Percentiles rank a stretch among this genome's conserved stretches.
phyloP scores from a whole-genome alignment of 2,888 invertebrate species.

The Dasysyrphus tricinctus region DNA sequence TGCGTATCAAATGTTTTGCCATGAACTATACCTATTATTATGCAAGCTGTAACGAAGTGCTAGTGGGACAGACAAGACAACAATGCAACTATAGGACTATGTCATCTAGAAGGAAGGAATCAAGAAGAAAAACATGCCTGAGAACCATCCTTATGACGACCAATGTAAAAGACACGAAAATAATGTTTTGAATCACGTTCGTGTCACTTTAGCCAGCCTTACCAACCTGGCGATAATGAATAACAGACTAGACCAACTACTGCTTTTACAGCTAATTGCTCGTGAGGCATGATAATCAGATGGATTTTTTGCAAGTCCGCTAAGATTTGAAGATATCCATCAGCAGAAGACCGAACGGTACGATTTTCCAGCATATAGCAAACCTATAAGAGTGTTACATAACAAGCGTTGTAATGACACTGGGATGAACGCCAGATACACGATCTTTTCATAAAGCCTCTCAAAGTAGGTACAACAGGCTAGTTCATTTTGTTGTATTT shows the following conservation, averaged over 20 bases:
- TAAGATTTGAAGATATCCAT: slow-evolving; percentile 63
- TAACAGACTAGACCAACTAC: slow-evolving; percentile 36
- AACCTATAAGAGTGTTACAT: slow-evolving; percentile 53
- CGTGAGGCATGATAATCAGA: slow-evolving; percentile 71
- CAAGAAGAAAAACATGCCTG: slow-evolving; percentile 68
- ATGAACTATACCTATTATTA: slow-evolving; percentile 59
- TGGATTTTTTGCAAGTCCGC: slow-evolving; percentile 39
- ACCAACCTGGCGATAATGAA: slow-evolving; percentile 62
- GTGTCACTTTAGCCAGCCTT: slow-evolving; percentile 57
- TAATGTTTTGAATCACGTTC: slow-evolving; percentile 63
- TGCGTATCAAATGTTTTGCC: slow-evolving; percentile 53
- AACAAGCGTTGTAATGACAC: slow-evolving; percentile 69
- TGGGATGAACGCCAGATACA: slow-evolving; percentile 58
- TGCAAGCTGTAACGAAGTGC: slow-evolving; percentile 57
- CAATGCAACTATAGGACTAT: slow-evolving; percentile 35
- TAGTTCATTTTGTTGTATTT: not conserved
- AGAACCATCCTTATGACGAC: slow-evolving; percentile 24
- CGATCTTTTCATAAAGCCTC: slow-evolving; percentile 42
- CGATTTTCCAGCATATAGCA: not conserved
- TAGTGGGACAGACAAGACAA: slow-evolving; percentile 35
- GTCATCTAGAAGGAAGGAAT: slow-evolving; percentile 55
- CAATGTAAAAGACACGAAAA: slow-evolving; percentile 38
- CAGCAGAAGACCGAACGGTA: slow-evolving; percentile 41
- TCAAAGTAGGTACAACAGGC: not conserved
- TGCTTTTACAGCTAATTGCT: slow-evolving; percentile 71